A percentile compares a stretch with the other conserved stretches of the same genome.
These are phyloP conservation scores for Macropodus opercularis DNA, from an alignment of 2,797 vertebrate species.

Conservation along the genomic window DNA sequence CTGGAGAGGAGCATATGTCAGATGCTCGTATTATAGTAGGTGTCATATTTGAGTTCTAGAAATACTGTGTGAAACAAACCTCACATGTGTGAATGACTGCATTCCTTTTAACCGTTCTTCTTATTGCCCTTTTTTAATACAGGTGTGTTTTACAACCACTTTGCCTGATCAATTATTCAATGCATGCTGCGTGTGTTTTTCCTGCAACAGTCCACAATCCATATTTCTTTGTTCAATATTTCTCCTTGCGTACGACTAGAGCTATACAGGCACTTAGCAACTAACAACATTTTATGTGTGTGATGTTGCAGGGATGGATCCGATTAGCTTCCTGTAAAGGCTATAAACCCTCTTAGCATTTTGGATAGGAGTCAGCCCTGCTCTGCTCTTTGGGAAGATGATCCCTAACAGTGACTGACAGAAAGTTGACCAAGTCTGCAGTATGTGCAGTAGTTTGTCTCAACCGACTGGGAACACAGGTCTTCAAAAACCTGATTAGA, in stretches of 20 bases:
- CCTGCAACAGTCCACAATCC: conserved; percentile 16
- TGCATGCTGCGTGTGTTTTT: background rate
- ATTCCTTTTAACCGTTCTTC: no score
- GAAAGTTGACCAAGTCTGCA: no score
- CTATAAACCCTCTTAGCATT: conserved; percentile 45
- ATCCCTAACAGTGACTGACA: no score
- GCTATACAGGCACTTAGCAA: background rate
- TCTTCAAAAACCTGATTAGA: no score
- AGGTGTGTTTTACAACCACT: conserved; percentile 32
- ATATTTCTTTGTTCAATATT: conserved; percentile 21
- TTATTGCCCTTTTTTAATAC: no score
- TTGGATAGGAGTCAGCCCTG: conserved; percentile 41
- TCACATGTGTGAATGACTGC: no score
- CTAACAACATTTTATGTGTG: conserved; percentile 21
- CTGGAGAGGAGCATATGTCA: conserved; percentile 5
- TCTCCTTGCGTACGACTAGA: conserved; percentile 11
- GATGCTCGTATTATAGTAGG: background rate
- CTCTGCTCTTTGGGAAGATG: conserved; percentile 40
- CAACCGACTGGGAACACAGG: no score
- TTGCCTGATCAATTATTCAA: conserved; percentile 23
- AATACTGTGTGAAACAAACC: no score
- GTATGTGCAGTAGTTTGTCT: no score
- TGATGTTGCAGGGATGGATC: conserved; percentile 15
- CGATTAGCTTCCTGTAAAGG: conserved; percentile 21
- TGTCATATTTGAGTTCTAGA: no score